Evolutionary conservation across 2,797 vertebrate genomes (phyloP).

Genomic region (Corythornis leucogaster): DNA sequence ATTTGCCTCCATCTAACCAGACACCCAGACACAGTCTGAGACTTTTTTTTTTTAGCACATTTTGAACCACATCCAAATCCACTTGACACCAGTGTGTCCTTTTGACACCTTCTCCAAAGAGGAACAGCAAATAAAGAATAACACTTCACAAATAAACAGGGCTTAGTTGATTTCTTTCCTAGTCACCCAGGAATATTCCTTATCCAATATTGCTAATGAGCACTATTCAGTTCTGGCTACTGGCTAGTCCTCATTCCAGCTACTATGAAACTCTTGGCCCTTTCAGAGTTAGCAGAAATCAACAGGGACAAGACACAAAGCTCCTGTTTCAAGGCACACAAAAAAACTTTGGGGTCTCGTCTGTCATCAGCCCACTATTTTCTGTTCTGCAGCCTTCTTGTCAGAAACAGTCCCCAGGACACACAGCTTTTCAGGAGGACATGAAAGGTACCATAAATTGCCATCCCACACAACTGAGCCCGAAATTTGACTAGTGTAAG

Average conservation of each 20-base stretch:
- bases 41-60: neutral
- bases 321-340: constrained; percentile 44
- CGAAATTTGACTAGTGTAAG: constrained; percentile 30
- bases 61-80: neutral
- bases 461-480: constrained; percentile 17
- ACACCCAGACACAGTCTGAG: neutral
- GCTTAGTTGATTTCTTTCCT: neutral
- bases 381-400: constrained; percentile 15
- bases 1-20: neutral
- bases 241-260: neutral
- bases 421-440: constrained; percentile 19
- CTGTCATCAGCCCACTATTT: constrained; percentile 47
- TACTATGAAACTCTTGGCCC: neutral
- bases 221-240: neutral
- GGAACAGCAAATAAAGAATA: neutral
- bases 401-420: constrained; percentile 38
- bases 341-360: constrained; percentile 23
- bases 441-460: constrained; percentile 45
- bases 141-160: neutral
- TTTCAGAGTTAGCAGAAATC: constrained; percentile 34
- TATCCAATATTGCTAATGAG: neutral
- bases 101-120: neutral
- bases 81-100: neutral
- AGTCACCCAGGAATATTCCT: neutral
- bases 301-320: constrained; percentile 14